Evolutionary conservation across 2,888 invertebrate species (phyloP).

Genomic region (Abrostola tripartita): DNA sequence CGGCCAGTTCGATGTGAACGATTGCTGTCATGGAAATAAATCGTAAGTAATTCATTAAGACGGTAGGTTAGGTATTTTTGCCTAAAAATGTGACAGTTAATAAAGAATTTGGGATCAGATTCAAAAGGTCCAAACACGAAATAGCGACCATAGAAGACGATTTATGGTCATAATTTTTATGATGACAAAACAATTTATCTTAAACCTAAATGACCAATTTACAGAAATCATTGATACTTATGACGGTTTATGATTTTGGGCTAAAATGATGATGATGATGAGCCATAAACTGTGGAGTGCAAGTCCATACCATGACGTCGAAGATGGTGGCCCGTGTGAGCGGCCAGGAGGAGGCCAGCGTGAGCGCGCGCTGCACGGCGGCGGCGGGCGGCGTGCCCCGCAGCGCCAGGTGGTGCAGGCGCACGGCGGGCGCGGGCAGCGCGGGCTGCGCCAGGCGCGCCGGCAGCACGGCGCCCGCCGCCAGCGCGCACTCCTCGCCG

Average conservation of each 20-base stretch:
- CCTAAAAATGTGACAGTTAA: too few relatives aligned
- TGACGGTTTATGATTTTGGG: too few relatives aligned
- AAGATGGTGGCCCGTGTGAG: slow-evolving; percentile 97
- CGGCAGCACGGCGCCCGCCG: slow-evolving; percentile 93
- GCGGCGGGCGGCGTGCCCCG: slow-evolving; percentile 95
- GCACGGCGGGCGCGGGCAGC: slow-evolving; percentile 95
- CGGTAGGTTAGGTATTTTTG: too few relatives aligned
- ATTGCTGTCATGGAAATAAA: slow-evolving; percentile 90
- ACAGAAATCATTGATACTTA: too few relatives aligned
- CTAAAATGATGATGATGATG: too few relatives aligned
- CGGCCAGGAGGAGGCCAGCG: slow-evolving; percentile 97
- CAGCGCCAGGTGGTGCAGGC: slow-evolving; percentile 96
- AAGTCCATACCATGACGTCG: slow-evolving; percentile 94
- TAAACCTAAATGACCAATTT: too few relatives aligned
- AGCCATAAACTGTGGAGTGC: background rate
- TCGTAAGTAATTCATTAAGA: background rate
- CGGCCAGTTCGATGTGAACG: slow-evolving; percentile 98
- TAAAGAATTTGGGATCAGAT: too few relatives aligned
- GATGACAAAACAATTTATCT: too few relatives aligned
- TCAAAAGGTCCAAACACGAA: too few relatives aligned
- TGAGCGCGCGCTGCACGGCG: slow-evolving; percentile 97
- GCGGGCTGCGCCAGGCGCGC: slow-evolving; percentile 94
- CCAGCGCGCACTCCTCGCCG: slow-evolving; percentile 91
- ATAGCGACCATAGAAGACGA: too few relatives aligned
- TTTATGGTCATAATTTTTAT: too few relatives aligned